Conservation (phyloP, 2,888 invertebrate species). For the Amphimallon solstitiale region DNA sequence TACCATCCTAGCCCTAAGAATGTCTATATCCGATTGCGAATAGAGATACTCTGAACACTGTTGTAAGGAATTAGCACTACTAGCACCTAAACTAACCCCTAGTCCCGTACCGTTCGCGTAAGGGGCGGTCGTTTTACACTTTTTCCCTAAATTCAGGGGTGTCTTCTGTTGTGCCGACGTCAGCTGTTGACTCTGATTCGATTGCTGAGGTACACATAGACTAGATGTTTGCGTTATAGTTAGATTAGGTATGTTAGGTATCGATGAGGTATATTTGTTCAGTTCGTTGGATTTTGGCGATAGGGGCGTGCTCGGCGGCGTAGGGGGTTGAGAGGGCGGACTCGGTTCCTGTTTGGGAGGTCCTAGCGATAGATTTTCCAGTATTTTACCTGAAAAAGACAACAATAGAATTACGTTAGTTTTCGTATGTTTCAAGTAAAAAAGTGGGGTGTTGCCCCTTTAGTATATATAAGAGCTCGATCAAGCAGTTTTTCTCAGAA, state of each 20-base stretch:
- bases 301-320: constrained; percentile 65
- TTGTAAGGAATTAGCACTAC: constrained; percentile 34
- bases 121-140: constrained; percentile 43
- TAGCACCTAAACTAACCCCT: constrained; percentile 38
- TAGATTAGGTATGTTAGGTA: constrained; percentile 50
- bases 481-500: no score
- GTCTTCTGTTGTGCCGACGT: constrained; percentile 45
- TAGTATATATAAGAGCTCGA: no score
- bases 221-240: constrained; percentile 56
- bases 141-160: constrained; percentile 53
- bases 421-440: neutral
- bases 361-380: constrained; percentile 62
- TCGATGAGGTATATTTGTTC: constrained; percentile 48
- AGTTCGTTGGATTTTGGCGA: constrained; percentile 55
- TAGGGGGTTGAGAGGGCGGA: constrained; percentile 64
- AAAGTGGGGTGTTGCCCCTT: neutral
- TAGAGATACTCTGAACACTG: constrained; percentile 39
- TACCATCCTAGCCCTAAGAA: constrained; percentile 32
- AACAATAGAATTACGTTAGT: constrained; percentile 17
- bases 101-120: constrained; percentile 46
- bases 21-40: constrained; percentile 33
- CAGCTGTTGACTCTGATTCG: constrained; percentile 41
- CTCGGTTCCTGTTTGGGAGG: constrained; percentile 47
- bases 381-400: constrained; percentile 63
- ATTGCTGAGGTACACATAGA: constrained; percentile 58